These are phyloP conservation scores for Passer domesticus DNA, from an alignment of 2,113 vertebrate genomes.

Conservation along the genomic window DNA sequence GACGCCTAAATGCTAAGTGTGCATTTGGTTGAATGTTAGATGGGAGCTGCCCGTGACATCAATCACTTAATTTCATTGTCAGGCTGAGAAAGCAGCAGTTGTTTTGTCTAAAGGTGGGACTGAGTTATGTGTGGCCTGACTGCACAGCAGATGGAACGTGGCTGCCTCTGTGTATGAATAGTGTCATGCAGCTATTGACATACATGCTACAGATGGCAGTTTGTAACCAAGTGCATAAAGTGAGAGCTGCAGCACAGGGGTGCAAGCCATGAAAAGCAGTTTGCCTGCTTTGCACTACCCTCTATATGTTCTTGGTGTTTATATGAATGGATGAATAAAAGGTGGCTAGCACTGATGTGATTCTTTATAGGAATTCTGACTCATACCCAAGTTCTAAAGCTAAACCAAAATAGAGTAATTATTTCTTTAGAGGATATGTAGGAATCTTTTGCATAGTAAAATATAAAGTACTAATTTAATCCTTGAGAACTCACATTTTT, in stretches of 20 bases:
- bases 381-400: constrained; percentile 17
- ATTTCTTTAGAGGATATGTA: constrained; percentile 25
- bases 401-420: constrained; percentile 40
- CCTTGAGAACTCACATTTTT: constrained; percentile 55
- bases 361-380: background rate
- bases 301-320: background rate
- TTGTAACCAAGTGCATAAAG: constrained; percentile 83
- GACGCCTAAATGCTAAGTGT: constrained; percentile 41
- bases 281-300: background rate
- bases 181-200: constrained; percentile 82
- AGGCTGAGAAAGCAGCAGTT: constrained; percentile 85
- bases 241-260: constrained; percentile 62
- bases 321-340: background rate
- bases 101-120: constrained; percentile 79
- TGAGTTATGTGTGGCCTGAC: constrained; percentile 81
- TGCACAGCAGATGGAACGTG: constrained; percentile 82
- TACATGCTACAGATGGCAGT: constrained; percentile 83
- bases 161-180: constrained; percentile 79
- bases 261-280: background rate
- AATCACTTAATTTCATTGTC: constrained; percentile 75
- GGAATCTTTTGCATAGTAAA: constrained; percentile 49
- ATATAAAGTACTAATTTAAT: constrained; percentile 69
- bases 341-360: background rate
- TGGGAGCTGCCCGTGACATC: constrained; percentile 70
- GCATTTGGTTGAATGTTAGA: constrained; percentile 60